Base-by-base conservation (phyloP, 2,888 invertebrate species). In the Polymixis flavicincta region DNA sequence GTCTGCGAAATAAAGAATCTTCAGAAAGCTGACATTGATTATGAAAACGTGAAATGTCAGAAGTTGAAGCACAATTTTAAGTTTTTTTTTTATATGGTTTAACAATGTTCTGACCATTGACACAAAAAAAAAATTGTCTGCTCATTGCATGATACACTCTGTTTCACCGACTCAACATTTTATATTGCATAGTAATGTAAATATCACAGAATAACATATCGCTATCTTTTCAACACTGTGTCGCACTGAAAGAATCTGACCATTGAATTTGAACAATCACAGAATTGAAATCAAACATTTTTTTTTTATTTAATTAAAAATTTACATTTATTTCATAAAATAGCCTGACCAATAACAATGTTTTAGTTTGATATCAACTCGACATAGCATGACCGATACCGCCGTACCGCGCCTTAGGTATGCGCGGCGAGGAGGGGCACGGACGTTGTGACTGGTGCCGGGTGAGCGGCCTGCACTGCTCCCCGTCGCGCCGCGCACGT, bases 1-100 rank as follows among this genome's bases (percentile, higher is more conserved):
- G 81, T 96, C 97, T 97, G 88, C 6, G 2, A 6, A 14, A 63
- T 52, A n/a, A 11, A 5, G 42, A 17, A 22, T 42, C 17, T 42
- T 5, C 11, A 17, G 25, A 50, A 70, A 9, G 37, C 19, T 32
- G 19, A 3, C 9, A 50, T 25, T 50, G 37, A 19, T 11, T 50
- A 17, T 37, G 25, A 22, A 25, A 60, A 52, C 2, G 25, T 13
- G 17, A 14, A 63, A 48, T 25, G 19, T 48, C 11, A 32, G 6
- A 17, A 9, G 17, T 11, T 11, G 11, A 52, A 50, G 6, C 17
- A 19, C 19, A 19, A 19, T 2, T 25, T 22, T n/a, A n/a, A 28
- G 22, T 22, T 1, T 1, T 25, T 42, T 59, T 67, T 42, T 19
- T 14, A n/a, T 19, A 13, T 45, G 13, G 25, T 19, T 28, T 8